Conservation (phyloP, 2,888 invertebrate species). For the Tipula confusa region DNA sequence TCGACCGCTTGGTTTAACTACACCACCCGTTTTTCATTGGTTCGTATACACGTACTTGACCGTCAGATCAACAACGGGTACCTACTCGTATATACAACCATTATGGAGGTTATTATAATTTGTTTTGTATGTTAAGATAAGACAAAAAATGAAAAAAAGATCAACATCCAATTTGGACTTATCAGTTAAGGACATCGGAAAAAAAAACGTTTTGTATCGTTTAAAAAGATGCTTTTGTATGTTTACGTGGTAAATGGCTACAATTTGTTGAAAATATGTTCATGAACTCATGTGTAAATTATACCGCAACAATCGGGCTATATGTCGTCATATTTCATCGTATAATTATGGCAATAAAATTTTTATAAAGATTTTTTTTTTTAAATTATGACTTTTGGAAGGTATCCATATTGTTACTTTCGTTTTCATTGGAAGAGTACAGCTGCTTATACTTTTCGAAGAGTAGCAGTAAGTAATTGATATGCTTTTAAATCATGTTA, state of each 20-base stretch:
- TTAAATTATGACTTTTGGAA: too few species aligned
- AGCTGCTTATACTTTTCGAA: too few species aligned
- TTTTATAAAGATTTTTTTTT: too few species aligned
- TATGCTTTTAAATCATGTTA: too few species aligned
- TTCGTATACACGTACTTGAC: not conserved
- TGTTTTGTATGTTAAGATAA: not conserved
- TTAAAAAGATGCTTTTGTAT: not conserved
- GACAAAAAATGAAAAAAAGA: not conserved
- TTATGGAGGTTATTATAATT: not conserved
- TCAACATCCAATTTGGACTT: not conserved
- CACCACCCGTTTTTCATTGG: not conserved
- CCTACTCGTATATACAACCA: too few species aligned
- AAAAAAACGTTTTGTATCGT: not conserved
- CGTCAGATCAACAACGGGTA: not conserved
- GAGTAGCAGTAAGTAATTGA: too few species aligned
- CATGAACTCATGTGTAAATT: not conserved
- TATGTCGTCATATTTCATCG: not conserved
- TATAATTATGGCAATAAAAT: not conserved
- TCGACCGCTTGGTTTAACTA: not conserved
- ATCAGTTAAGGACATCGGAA: constrained; percentile 16
- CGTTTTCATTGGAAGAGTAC: too few species aligned
- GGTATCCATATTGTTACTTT: too few species aligned
- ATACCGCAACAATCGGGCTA: not conserved
- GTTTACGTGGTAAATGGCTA: not conserved
- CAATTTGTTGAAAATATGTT: not conserved